These are phyloP conservation scores for Trissoscelio sp. DNA, from an alignment of 2,888 invertebrate genomes.

Conservation along the genomic window DNA sequence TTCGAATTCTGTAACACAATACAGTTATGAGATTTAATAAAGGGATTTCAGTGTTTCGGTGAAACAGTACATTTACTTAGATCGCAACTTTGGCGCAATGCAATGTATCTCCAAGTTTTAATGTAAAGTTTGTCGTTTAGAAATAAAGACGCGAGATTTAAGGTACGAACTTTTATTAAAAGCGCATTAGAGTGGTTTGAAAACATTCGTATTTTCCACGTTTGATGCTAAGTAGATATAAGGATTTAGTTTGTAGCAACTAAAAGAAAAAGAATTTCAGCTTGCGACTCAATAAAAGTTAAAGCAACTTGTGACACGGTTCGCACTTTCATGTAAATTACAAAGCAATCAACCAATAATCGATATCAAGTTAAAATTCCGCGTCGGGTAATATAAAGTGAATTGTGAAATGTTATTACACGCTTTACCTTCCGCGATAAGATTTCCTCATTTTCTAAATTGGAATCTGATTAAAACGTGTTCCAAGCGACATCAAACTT, in stretches of 20 bases:
- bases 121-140: conserved; percentile 34
- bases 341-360: conserved; percentile 9
- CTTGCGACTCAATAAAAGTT: neutral
- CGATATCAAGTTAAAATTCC: conserved; percentile 2
- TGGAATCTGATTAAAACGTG: conserved; percentile 12
- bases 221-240: neutral
- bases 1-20: conserved; percentile 77
- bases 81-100: conserved; percentile 25
- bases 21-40: conserved; percentile 52
- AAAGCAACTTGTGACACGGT: neutral
- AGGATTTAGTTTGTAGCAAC: conserved; percentile 25
- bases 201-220: neutral
- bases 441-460: conserved; percentile 9
- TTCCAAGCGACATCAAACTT: conserved; percentile 15
- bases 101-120: conserved; percentile 22
- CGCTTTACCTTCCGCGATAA: conserved; percentile 5
- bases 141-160: conserved; percentile 37
- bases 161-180: conserved; percentile 32
- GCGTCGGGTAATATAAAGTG: neutral
- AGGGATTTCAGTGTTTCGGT: conserved; percentile 19
- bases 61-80: conserved; percentile 37
- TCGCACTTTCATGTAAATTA: conserved; percentile 9
- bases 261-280: too few species aligned
- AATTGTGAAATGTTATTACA: conserved; percentile 13
- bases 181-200: conserved; percentile 2